These are phyloP conservation scores for Pedetes capensis DNA, from an alignment of 2,113 vertebrate species.

Conservation along the genomic window DNA sequence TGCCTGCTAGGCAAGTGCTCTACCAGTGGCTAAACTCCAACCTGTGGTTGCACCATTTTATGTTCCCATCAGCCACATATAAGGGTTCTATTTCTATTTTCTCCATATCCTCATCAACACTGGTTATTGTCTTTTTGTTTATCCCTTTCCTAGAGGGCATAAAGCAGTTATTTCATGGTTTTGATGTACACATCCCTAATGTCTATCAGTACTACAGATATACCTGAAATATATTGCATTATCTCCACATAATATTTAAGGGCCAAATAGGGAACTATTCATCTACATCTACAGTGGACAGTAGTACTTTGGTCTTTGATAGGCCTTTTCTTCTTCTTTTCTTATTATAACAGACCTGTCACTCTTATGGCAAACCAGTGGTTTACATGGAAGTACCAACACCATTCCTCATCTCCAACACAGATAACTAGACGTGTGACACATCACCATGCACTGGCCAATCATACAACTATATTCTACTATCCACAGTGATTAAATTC, in stretches of 20 bases:
- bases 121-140: constrained; percentile 3
- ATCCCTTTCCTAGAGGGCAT: not conserved
- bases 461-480: not conserved
- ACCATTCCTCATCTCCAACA: not conserved
- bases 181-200: not conserved
- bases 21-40: not conserved
- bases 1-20: too few relatives aligned
- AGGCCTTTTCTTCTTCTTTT: not conserved
- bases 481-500: not conserved
- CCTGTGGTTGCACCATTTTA: not conserved
- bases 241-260: not conserved
- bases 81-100: not conserved
- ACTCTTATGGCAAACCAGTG: not conserved
- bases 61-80: not conserved
- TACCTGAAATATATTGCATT: not conserved
- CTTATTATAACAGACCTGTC: not conserved
- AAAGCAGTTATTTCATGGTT: not conserved
- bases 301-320: not conserved
- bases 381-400: not conserved
- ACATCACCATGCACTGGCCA: not conserved
- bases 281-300: not conserved
- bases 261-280: not conserved
- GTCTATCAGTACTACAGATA: not conserved
- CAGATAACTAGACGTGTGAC: not conserved
- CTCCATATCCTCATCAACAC: not conserved